These are phyloP conservation scores for Celastrina argiolus DNA, from an alignment of 2,888 invertebrate species.

Conservation along the genomic window DNA sequence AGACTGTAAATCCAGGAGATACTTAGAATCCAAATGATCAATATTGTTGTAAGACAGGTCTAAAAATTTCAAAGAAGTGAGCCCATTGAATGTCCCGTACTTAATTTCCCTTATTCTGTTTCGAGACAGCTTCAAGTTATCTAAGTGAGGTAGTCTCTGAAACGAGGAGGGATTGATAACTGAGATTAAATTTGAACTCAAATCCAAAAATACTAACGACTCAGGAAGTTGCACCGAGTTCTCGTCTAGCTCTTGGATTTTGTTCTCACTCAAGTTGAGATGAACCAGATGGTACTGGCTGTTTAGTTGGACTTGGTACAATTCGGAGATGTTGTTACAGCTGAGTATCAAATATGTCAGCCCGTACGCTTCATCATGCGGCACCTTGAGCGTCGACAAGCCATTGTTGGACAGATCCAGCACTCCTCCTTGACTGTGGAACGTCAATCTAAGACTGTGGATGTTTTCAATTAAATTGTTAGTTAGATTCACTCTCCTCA, in stretches of 20 bases:
- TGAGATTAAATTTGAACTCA: conserved; percentile 51
- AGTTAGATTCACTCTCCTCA: conserved; percentile 58
- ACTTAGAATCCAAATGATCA: conserved; percentile 49
- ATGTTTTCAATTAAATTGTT: conserved; percentile 49
- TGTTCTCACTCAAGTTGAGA: conserved; percentile 54
- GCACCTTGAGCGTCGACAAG: conserved; percentile 47
- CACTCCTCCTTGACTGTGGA: conserved; percentile 56
- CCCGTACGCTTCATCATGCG: conserved; percentile 48
- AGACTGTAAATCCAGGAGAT: conserved; percentile 54
- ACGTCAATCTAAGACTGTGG: conserved; percentile 50
- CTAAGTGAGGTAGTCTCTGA: conserved; percentile 42
- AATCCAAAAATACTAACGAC: conserved; percentile 46
- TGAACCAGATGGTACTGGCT: conserved; percentile 46
- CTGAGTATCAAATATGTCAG: conserved; percentile 47
- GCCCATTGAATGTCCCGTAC: conserved; percentile 56
- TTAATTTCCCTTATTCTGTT: conserved; percentile 49
- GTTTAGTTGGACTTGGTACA: conserved; percentile 44
- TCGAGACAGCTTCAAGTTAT: conserved; percentile 49
- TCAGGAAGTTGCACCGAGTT: conserved; percentile 50
- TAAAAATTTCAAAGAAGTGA: conserved; percentile 43
- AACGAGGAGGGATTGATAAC: conserved; percentile 56
- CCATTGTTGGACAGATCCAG: conserved; percentile 62
- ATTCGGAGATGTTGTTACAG: conserved; percentile 55
- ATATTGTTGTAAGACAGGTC: conserved; percentile 51
- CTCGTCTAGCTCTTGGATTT: conserved; percentile 46